A percentile compares a stretch with the other conserved stretches of the same genome.
Evolutionary conservation across 2,797 vertebrate species (phyloP).

Genomic region (Clarias laeviceps): DNA sequence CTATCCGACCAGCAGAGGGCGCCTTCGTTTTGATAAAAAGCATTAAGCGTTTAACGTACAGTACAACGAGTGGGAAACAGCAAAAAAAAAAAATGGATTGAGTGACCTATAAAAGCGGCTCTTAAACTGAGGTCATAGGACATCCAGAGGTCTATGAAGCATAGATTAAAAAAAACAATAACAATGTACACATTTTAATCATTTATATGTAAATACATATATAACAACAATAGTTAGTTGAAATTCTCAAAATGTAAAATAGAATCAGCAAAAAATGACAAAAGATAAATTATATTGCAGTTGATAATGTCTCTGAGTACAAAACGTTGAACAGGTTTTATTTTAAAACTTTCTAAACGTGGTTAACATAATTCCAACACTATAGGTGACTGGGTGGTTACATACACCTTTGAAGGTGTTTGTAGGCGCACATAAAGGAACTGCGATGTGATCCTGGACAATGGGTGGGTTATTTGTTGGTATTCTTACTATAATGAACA

Average conservation of each 20-base stretch:
- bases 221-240: background rate
- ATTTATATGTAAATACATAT: too few relatives aligned
- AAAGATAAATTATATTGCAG: background rate
- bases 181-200: background rate
- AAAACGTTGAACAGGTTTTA: background rate
- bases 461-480: background rate
- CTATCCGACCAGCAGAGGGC: conserved; percentile 9
- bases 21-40: background rate
- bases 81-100: background rate
- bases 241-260: background rate
- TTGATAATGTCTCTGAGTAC: background rate
- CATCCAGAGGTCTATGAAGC: background rate
- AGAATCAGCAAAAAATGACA: too few relatives aligned
- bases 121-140: background rate
- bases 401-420: background rate
- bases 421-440: background rate
- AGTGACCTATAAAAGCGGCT: background rate
- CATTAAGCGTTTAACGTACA: too few relatives aligned
- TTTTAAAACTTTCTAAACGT: background rate
- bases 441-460: background rate
- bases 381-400: background rate
- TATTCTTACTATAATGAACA: background rate
- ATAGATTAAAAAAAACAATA: too few relatives aligned
- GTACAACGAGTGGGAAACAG: background rate
- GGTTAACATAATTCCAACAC: background rate